Percentiles rank a stretch among this genome's conserved stretches.
These are phyloP conservation scores for Colossoma macropomum DNA, from an alignment of 2,113 vertebrate species.

Conservation along the genomic window DNA sequence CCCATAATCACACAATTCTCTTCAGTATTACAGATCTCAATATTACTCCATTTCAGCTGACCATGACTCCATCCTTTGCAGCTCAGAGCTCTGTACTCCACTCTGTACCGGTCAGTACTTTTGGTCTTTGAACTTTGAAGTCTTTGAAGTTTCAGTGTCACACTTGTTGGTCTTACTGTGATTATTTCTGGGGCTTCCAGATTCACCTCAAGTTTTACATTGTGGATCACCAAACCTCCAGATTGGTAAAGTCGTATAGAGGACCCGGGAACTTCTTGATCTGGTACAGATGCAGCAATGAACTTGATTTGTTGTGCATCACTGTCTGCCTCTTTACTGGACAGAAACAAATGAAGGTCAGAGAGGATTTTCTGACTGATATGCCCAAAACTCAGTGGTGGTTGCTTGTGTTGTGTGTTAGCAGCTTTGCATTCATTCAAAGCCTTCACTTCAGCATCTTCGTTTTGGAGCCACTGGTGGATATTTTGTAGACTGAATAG, in stretches of 20 bases:
- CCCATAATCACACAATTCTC: slow-evolving; percentile 12
- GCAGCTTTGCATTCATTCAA: slow-evolving; percentile 25
- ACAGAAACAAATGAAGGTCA: slow-evolving; percentile 12
- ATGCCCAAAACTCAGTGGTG: not conserved
- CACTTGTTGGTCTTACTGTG: not conserved
- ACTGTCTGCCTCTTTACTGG: not conserved
- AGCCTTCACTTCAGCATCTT: slow-evolving; percentile 6
- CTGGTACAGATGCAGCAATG: slow-evolving; percentile 8
- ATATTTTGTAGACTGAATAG: slow-evolving; percentile 1
- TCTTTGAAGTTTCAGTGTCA: not conserved
- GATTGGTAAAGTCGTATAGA: slow-evolving; percentile 16
- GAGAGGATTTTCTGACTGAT: slow-evolving; percentile 1
- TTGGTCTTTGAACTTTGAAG: not conserved
- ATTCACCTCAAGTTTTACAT: not conserved
- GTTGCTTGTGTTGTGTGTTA: not conserved
- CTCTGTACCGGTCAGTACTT: not conserved
- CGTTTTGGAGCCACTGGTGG: slow-evolving; percentile 23
- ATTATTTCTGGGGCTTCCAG: not conserved
- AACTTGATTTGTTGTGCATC: slow-evolving; percentile 6
- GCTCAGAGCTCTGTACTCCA: slow-evolving; percentile 2
- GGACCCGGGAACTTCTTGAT: not conserved
- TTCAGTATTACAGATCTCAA: not conserved
- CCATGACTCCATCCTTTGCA: not conserved
- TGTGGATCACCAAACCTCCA: not conserved
- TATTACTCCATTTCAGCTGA: not conserved